These are phyloP conservation scores for Atherinomorus stipes DNA, from an alignment of 2,113 vertebrate genomes.

Conservation along the genomic window DNA sequence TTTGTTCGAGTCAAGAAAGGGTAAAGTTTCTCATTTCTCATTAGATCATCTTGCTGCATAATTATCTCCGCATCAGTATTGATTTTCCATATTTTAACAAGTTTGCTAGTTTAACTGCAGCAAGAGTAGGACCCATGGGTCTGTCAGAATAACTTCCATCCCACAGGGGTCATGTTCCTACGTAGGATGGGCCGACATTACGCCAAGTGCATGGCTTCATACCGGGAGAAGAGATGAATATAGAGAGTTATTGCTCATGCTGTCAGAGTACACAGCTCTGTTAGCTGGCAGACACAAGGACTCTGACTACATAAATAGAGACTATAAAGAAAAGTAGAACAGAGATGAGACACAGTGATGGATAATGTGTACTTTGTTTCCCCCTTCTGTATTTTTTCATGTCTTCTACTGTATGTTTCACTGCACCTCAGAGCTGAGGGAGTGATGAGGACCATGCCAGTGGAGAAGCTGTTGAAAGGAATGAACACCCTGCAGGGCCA, in stretches of 20 bases:
- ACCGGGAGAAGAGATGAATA: conserved; percentile 37
- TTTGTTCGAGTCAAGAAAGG: conserved; percentile 98
- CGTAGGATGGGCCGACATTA: conserved; percentile 5
- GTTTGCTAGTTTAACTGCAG: conserved; percentile 5
- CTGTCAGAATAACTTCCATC: conserved; percentile 12
- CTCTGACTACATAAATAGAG: conserved; percentile 19
- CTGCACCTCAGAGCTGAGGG: conserved; percentile 89
- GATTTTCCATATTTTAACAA: background rate
- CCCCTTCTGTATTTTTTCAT: conserved; percentile 1
- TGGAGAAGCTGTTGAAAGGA: conserved; percentile 96
- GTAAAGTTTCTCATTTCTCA: conserved; percentile 76
- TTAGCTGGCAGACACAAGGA: conserved; percentile 44
- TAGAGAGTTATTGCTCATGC: conserved; percentile 47
- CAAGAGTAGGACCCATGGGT: too few relatives aligned
- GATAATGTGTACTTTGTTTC: background rate
- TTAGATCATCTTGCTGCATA: background rate
- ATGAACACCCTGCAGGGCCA: conserved; percentile 97
- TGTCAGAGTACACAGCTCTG: conserved; percentile 27
- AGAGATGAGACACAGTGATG: conserved; percentile 13
- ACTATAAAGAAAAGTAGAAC: conserved; percentile 19
- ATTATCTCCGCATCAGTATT: conserved; percentile 14
- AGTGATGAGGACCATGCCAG: conserved; percentile 95
- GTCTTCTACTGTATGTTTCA: background rate
- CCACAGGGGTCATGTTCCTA: background rate
- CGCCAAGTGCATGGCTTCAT: conserved; percentile 25